Evolutionary conservation across 2,113 vertebrate species (phyloP).

Genomic region (Opisthocomus hoazin): DNA sequence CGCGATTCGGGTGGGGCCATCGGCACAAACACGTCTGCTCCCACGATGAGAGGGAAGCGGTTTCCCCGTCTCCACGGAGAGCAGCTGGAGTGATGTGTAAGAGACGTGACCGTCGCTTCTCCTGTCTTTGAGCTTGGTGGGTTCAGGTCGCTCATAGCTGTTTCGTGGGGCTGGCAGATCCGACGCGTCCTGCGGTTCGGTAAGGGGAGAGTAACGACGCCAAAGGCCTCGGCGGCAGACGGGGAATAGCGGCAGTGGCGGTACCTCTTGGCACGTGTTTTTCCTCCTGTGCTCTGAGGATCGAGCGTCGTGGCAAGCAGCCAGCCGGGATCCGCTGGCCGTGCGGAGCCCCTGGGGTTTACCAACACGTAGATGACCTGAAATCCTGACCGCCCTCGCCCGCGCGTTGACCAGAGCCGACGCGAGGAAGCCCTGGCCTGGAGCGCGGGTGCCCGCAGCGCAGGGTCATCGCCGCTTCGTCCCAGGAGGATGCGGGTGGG

Average conservation of each 20-base stretch:
- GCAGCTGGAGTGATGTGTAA: neutral
- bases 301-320: neutral
- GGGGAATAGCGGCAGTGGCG: rapidly evolving
- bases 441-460: neutral
- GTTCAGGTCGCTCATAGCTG: neutral
- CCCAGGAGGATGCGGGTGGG: slow-evolving; percentile 36
- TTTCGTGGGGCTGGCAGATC: neutral
- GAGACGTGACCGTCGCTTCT: neutral
- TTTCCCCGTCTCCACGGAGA: neutral
- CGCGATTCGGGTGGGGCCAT: rapidly evolving
- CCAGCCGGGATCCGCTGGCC: neutral
- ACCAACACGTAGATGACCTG: rapidly evolving
- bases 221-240: neutral
- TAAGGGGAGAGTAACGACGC: neutral
- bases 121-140: neutral
- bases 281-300: neutral
- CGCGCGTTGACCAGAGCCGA: neutral
- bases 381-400: neutral
- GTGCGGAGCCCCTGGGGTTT: neutral
- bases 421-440: rapidly evolving
- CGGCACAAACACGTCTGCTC: neutral
- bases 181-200: rapidly evolving
- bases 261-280: neutral
- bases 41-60: rapidly evolving
- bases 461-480: neutral